Base-by-base conservation (phyloP, 2,888 invertebrate genomes). In the Yponomeuta sedellus region DNA sequence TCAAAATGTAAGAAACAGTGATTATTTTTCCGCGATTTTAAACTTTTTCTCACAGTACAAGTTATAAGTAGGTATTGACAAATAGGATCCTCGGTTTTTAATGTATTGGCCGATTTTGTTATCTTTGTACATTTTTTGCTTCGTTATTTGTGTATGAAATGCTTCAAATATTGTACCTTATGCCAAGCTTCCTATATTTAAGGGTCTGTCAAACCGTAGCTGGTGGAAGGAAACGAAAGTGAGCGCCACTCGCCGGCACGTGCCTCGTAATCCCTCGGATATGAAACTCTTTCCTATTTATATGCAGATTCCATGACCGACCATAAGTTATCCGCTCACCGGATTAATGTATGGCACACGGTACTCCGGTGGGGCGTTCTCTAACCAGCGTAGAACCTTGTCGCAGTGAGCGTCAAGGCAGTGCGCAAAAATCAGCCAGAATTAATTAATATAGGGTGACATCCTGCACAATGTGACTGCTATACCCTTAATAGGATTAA, bases 251-350 rank as follows among this genome's bases (percentile, higher is more conserved):
- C 44, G 12, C 11, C 40, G 65, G 59, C 65, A 65, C 65, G 65
- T 59, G 65, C 64, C 56, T 28, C 57, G 62, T 67, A 69, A 68
- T 67, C 68, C 69, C 67, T 61, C 58, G 64, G 66, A 74, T 76
- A 75, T 75, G 74, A 75, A 75, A 75, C 83, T 82, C 84, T 79
- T 81, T 85, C 77, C 89, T 87, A 91, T 91, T 90, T 90, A 89
- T 88, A 91, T 91, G 90, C 88, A 90, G 88, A 91, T 90, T 88
- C 83, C 81, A 83, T 77, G 78, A 77, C 84, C 84, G 79, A 83
- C 86, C 89, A 88, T 89, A 91, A 89, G 89, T 90, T 89, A 88
- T 85, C 83, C 86, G 83, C 81, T 84, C 82, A 78, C 74, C 79
- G 81, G 83, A 83, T 84, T 84, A 85, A 86, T 83, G 83, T 81